phyloP scores from a whole-genome alignment of 1,140 invertebrate species.

The Cheumatopsyche charites region DNA sequence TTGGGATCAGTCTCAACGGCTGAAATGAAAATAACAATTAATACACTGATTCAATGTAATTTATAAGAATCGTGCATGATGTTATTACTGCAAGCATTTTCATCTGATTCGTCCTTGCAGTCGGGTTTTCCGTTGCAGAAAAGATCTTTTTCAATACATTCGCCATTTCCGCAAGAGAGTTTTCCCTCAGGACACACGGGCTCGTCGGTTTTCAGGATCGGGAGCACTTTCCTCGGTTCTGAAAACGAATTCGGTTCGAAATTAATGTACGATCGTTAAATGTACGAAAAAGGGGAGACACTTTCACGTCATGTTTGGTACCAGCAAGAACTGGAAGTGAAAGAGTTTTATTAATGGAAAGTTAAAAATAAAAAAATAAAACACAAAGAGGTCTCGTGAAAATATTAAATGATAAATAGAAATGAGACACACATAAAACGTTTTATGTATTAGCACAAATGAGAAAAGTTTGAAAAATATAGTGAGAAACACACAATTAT shows the following conservation, averaged over 20 bases:
- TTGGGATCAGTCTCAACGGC: slow-evolving; percentile 89
- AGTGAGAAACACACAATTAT: neutral
- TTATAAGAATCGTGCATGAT: slow-evolving; percentile 22
- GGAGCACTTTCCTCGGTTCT: slow-evolving; percentile 88
- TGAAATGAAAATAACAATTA: slow-evolving; percentile 54
- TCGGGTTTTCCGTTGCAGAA: slow-evolving; percentile 93
- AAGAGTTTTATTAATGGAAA: slow-evolving; percentile 39
- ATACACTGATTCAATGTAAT: slow-evolving; percentile 7
- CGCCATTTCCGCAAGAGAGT: slow-evolving; percentile 86
- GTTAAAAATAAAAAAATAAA: slow-evolving; percentile 37
- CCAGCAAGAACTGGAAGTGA: slow-evolving; percentile 39
- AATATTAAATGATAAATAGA: slow-evolving; percentile 22
- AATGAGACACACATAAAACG: slow-evolving; percentile 21
- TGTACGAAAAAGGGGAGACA: slow-evolving; percentile 15
- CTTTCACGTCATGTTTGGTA: slow-evolving; percentile 41
- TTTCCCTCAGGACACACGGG: slow-evolving; percentile 87
- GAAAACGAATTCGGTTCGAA: slow-evolving; percentile 48
- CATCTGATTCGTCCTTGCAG: slow-evolving; percentile 93
- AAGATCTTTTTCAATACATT: slow-evolving; percentile 87
- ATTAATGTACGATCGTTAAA: no score
- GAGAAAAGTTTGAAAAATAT: slow-evolving; percentile 20
- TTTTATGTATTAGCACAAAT: slow-evolving; percentile 26
- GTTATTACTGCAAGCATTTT: slow-evolving; percentile 91
- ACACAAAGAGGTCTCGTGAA: slow-evolving; percentile 19
- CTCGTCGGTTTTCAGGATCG: slow-evolving; percentile 89